Evolutionary conservation across 2,888 invertebrate genomes (phyloP).

Genomic region (Axea sp.): DNA sequence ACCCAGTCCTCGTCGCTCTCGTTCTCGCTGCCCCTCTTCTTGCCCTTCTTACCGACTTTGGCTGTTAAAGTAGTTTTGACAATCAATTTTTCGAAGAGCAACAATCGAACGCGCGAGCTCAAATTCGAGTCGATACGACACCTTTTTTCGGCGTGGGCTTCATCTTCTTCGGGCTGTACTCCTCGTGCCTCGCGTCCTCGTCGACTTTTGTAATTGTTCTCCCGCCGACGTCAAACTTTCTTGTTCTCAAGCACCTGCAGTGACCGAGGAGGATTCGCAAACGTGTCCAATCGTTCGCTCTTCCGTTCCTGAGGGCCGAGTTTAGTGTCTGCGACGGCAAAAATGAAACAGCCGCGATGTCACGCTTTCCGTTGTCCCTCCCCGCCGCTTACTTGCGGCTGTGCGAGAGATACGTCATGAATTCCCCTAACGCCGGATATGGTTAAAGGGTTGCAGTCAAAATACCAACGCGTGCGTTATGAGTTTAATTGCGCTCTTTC

Average conservation of each 20-base stretch:
- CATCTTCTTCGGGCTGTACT: too few species aligned
- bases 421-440: conserved; percentile 27
- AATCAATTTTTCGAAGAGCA: too few species aligned
- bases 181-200: neutral
- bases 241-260: conserved; percentile 46
- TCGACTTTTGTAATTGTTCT: conserved; percentile 56
- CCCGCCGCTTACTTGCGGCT: neutral
- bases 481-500: too few species aligned
- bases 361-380: conserved; percentile 9
- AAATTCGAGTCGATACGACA: too few species aligned
- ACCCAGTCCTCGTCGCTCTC: too few species aligned
- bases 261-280: conserved; percentile 53
- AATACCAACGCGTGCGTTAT: conserved; percentile 28
- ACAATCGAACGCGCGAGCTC: too few species aligned
- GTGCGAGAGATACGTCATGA: conserved; percentile 30
- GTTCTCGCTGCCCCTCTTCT: too few species aligned
- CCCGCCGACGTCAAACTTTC: conserved; percentile 51
- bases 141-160: too few species aligned
- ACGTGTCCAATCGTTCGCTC: conserved; percentile 59
- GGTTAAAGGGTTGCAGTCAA: conserved; percentile 24
- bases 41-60: too few species aligned
- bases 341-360: conserved; percentile 52
- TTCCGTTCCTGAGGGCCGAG: conserved; percentile 10
- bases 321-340: conserved; percentile 35
- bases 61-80: too few species aligned